Evolutionary conservation across 2,797 vertebrate species (phyloP), one percentile per base, ranked within the genome.

Genomic region (Pangasius larnaudii): DNA sequence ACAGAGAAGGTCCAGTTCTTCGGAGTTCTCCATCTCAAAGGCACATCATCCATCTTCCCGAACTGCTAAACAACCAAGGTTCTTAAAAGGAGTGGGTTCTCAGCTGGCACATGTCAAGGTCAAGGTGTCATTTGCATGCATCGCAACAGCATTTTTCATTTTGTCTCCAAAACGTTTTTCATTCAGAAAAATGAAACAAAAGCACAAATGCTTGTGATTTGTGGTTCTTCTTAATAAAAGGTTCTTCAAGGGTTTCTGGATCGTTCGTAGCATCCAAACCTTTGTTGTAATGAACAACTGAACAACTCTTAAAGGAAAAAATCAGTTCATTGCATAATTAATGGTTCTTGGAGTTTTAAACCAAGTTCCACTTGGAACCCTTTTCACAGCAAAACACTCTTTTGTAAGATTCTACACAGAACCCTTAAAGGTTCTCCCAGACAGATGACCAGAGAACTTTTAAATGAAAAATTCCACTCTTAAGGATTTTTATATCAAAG

Each of bases 11-110:
- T 79, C 82, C 81, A 71, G 82, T 83, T 67, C 67, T 85, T 61
- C 67, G 79, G 83, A 82, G 51, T 69, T 83, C 90, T 89, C 63
- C 85, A 86, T 63, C 88, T 89, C 89, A 89, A 89, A 90, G 84
- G 79, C 79, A 88, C 87, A 87, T 89, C 85, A 89, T 77, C 86
- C 84, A n/a, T 82, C 85, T 58, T 75, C 58, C 83, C 53, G 84
- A 86, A 85, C 75, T 77, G 78, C 18, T 36, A 19, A 84, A 51
- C n/a, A 65, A n/a, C 39, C 27, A 9, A n/a, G 80, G 24, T 65
- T 65, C 36, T 61, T 27, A 9, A 42, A 63, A 46, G 58, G 2
- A 24, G 8, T 14, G 30, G 77, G 58, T 63, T 63, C 39, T 65
- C 39, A n/a, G 13, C 27, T 83, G 59, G 11, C 27, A 65, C 18